Evolutionary conservation across 2,797 vertebrate species (phyloP).

Genomic region (Anabas testudineus): DNA sequence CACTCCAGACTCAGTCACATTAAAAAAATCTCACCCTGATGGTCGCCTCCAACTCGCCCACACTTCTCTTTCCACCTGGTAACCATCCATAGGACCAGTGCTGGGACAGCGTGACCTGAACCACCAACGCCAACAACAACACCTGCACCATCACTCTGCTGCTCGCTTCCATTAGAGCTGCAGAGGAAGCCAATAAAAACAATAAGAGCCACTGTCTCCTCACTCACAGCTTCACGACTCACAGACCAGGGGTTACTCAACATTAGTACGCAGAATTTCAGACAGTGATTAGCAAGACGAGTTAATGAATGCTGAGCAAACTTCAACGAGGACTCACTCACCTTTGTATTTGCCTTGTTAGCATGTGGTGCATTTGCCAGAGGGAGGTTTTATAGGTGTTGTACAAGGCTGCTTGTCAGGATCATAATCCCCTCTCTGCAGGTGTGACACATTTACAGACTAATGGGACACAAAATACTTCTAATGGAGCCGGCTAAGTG

Average conservation of each 20-base stretch:
- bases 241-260: slow-evolving; percentile 25
- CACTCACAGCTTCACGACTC: slow-evolving; percentile 39
- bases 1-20: slow-evolving; percentile 18
- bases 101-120: slow-evolving; percentile 82
- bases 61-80: slow-evolving; percentile 86
- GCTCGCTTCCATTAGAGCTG: slow-evolving; percentile 80
- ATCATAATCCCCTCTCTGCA: slow-evolving; percentile 83
- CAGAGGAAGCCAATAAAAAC: slow-evolving; percentile 62
- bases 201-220: slow-evolving; percentile 59
- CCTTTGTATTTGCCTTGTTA: slow-evolving; percentile 77
- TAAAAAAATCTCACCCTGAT: slow-evolving; percentile 77
- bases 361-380: slow-evolving; percentile 71
- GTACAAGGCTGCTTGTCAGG: slow-evolving; percentile 70
- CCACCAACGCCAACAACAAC: slow-evolving; percentile 80
- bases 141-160: slow-evolving; percentile 78
- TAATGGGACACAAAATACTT: slow-evolving; percentile 78
- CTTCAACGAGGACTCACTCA: slow-evolving; percentile 67
- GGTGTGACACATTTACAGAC: slow-evolving; percentile 81
- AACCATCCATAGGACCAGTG: slow-evolving; percentile 88
- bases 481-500: slow-evolving; percentile 81
- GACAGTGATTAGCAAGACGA: slow-evolving; percentile 54
- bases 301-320: slow-evolving; percentile 56
- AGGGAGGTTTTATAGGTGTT: slow-evolving; percentile 78
- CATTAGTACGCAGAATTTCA: slow-evolving; percentile 52
- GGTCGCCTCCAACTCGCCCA: slow-evolving; percentile 83